Base-by-base conservation (phyloP, 2,797 vertebrate species). In the Sebastes baramenuke region DNA sequence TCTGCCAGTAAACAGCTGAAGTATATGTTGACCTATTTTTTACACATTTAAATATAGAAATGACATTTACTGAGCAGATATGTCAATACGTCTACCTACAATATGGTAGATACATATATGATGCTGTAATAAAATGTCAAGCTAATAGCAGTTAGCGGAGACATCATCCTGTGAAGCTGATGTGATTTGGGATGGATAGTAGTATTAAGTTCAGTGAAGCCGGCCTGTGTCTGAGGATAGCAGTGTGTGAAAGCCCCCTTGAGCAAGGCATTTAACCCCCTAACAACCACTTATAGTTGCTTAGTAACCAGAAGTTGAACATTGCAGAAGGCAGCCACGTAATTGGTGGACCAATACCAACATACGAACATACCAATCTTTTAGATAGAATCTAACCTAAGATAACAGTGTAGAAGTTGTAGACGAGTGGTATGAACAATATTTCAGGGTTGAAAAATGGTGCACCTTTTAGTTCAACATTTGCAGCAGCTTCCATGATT, bases 11-110 rank as follows among this genome's bases (percentile, higher is more conserved):
- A 69, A 67, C 67, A 46, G 38, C 25, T 60, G 49, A 36, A 38
- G 4, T 55, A n/a, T 59, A 6, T 30, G 60, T 42, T 13, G 18
- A 71, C 67, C 18, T 66, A 29, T 72, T 67, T 25, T 49, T 29
- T 59, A 55, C 12, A 59, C 56, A 59, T 66, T 61, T 25, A 80
- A 72, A 52, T 30, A 56, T 34, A 42, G 16, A 72, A 72, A 69
- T 64, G 3, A 58, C 52, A 67, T 77, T 67, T 64, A 3, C 18
- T 54, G 30, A 62, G 25, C 14, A 62, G 16, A 79, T 30, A 16
- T n/a, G 9, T 49, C 38, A 36, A 5, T 12, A 24, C 22, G 24
- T 60, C 54, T n/a, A 6, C 18, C 20, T 42, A 42, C 7, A 59
- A 10, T 66, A 2, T 5, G 13, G 32, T 22, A 42, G 12, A 65